Evolutionary conservation across 2,888 invertebrate genomes (phyloP), one percentile per base, ranked within the genome.

Genomic region (Catocala fraxini): DNA sequence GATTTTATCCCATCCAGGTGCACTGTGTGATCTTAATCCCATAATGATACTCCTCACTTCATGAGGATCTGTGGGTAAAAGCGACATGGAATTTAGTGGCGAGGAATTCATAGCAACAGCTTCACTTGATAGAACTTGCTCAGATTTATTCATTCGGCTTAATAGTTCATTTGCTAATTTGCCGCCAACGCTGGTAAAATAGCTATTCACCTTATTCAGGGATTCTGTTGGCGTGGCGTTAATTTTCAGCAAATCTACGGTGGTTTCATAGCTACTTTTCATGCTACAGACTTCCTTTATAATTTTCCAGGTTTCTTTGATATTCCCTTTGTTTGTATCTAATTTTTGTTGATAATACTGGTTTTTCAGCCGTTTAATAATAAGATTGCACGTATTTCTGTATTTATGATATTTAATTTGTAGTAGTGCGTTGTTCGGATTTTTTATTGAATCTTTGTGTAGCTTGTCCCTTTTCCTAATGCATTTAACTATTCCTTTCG

Each of bases 1-100:
- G 11, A 56, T 56, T 43, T 51, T 33, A 13, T 56, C 49, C 43
- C 33, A 51, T 10, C 56, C 49, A 5, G 56, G 56, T 5, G 56
- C 49, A 43, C 42, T 56, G 7, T 43, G 34, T 5, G 49, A 33
- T 12, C 15, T 56, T 5, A 56, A 34, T 4, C 15, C 13, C 5
- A 48, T 9, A 5, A 49, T 34, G 34, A 49, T 34, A 43, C 33
- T 15, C 3, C 12, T 43, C 0, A 49, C 56, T 43, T 56, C 49
- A 5, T 13, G 10, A 0, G 48, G 42, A 56, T 56, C 49, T 13
- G 56, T 49, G 25, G 3, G 25, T 25, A 25, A 25, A 25, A 25
- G 25, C 25, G 25, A 25, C 25, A 25, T 25, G 25, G 25, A 25
- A 25, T 1, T 25, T 25, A 25, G 25, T 25, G 25, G 25, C 25